phyloP scores from a whole-genome alignment of 64 coral and sea anemone genomes.

The Dendronephthya gigantea region DNA sequence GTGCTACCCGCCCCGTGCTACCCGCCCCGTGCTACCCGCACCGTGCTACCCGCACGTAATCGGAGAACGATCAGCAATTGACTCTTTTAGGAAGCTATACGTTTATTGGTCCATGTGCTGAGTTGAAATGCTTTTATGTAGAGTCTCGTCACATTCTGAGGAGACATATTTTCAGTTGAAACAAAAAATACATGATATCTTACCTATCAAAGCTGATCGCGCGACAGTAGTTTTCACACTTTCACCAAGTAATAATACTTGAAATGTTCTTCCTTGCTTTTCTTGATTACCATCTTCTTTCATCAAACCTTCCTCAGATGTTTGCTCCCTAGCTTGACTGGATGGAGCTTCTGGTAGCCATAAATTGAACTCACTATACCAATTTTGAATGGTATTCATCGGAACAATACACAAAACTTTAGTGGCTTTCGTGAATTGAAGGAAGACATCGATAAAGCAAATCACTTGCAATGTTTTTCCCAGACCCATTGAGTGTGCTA shows the following conservation, averaged over 20 bases:
- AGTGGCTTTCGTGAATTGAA: conserved; percentile 53
- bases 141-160: too few species aligned
- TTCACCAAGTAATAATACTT: not conserved
- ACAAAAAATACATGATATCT: not conserved
- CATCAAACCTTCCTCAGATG: not conserved
- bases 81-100: too few species aligned
- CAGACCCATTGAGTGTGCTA: conserved; percentile 93
- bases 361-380: conserved; percentile 77
- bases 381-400: conserved; percentile 97
- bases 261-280: conserved; percentile 11
- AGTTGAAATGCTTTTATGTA: too few species aligned
- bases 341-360: conserved; percentile 60
- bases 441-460: conserved; percentile 75
- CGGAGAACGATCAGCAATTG: too few species aligned
- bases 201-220: not conserved
- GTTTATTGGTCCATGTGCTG: too few species aligned
- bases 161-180: not conserved
- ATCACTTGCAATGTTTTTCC: conserved; percentile 87
- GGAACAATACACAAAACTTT: conserved; percentile 86
- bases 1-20: too few species aligned
- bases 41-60: too few species aligned
- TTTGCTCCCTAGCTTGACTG: conserved; percentile 5
- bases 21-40: too few species aligned
- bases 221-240: not conserved
- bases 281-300: conserved; percentile 40